phyloP scores from a whole-genome alignment of 2,113 vertebrate genomes.

The Ciconia boyciana region DNA sequence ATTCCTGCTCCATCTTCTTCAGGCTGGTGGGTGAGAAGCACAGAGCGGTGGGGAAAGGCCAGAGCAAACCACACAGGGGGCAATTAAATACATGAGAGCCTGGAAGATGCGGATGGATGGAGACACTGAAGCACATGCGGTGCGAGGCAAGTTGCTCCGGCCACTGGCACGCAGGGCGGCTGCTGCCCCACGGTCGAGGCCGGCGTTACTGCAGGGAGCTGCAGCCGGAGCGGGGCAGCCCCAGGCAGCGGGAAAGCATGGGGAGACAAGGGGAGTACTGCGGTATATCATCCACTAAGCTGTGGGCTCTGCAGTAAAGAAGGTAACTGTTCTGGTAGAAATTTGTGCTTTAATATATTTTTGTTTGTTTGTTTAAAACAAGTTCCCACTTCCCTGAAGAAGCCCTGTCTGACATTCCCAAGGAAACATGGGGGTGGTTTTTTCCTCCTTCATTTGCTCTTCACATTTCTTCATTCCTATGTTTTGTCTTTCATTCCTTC shows the following conservation, averaged over 20 bases:
- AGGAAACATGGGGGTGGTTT: conserved; percentile 6
- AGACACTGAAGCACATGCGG: conserved; percentile 61
- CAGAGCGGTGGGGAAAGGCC: neutral
- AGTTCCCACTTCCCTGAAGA: conserved; percentile 64
- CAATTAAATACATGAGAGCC: conserved; percentile 31
- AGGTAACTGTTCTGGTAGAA: conserved; percentile 79
- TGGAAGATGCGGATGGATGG: conserved; percentile 35
- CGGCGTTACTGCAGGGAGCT: neutral
- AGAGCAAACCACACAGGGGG: conserved; percentile 37
- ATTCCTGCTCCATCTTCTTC: conserved; percentile 30
- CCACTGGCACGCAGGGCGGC: neutral
- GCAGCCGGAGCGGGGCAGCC: neutral
- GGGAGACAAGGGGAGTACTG: conserved; percentile 16
- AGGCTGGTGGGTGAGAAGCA: neutral
- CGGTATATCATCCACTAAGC: conserved; percentile 10
- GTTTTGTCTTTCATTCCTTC: conserved; percentile 28
- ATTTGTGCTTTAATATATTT: conserved; percentile 84
- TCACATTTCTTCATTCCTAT: conserved; percentile 24
- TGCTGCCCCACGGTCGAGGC: neutral
- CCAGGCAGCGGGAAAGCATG: neutral
- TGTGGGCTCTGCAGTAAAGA: conserved; percentile 71
- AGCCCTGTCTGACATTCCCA: conserved; percentile 46
- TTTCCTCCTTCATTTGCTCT: conserved; percentile 26
- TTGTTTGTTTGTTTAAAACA: conserved; percentile 64
- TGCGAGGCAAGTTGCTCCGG: neutral